A percentile compares a stretch with the other conserved stretches of the same genome.
These are phyloP conservation scores for Apostichopus californicus DNA, from an alignment of 35 echinoderm and acorn worm species.

Conservation along the genomic window DNA sequence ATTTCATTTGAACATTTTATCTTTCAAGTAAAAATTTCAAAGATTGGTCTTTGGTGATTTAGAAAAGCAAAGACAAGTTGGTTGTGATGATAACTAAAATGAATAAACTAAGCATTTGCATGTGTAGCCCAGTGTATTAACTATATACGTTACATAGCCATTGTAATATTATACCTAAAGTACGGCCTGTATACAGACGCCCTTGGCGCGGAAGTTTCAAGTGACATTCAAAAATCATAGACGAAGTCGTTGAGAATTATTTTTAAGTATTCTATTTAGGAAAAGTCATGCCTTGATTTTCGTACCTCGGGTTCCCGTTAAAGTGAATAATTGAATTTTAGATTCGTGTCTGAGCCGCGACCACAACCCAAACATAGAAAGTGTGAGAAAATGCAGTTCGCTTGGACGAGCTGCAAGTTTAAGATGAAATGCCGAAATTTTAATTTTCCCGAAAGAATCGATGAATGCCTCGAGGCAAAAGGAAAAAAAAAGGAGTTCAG, in stretches of 20 bases:
- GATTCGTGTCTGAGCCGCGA: conserved; percentile 17
- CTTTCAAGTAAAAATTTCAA: no score
- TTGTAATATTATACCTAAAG: no score
- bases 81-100: no score
- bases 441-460: conserved; percentile 30
- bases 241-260: background rate
- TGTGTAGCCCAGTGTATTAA: no score
- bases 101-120: no score
- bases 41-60: no score
- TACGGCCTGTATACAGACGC: background rate
- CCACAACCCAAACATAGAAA: conserved; percentile 16
- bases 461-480: background rate
- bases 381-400: conserved; percentile 30
- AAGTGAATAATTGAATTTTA: conserved; percentile 40
- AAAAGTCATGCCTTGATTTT: conserved; percentile 10
- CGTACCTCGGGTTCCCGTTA: conserved; percentile 23
- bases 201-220: conserved; percentile 4
- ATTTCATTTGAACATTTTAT: no score
- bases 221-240: conserved; percentile 3
- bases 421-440: background rate
- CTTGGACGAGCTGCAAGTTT: conserved; percentile 12
- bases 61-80: no score
- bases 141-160: no score
- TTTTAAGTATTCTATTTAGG: conserved; percentile 1
- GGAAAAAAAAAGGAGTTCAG: background rate